Evolutionary conservation across 2,797 vertebrate species (phyloP).

Genomic region (Hydrocynus forskahlii): DNA sequence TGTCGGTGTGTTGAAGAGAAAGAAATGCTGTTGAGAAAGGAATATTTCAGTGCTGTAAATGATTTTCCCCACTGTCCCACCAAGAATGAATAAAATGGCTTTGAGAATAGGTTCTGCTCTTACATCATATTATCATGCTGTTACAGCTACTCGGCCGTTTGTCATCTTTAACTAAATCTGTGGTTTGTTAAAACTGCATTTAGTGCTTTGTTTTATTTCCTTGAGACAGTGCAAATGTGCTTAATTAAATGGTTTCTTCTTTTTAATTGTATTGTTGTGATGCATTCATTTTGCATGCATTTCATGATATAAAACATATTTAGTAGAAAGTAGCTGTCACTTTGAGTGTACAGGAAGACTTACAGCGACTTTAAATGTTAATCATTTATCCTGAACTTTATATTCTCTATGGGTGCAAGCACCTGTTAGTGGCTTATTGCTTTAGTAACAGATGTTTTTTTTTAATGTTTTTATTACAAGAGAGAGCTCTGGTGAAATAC

Average conservation of each 20-base stretch:
- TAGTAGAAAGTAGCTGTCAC: constrained; percentile 41
- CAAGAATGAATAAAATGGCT: background rate
- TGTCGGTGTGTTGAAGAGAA: background rate
- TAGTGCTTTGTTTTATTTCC: background rate
- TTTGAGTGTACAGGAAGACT: background rate
- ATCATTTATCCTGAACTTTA: constrained; percentile 32
- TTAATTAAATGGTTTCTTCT: background rate
- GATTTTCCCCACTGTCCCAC: background rate
- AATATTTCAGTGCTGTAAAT: background rate
- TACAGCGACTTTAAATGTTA: background rate
- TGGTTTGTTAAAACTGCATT: background rate
- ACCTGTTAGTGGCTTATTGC: constrained; percentile 52
- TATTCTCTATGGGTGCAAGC: constrained; percentile 27
- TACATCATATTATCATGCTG: background rate
- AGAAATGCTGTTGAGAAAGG: background rate
- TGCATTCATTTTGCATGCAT: background rate
- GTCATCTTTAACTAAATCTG: background rate
- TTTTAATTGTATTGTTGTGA: background rate
- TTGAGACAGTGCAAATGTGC: background rate
- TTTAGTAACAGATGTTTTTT: constrained; percentile 45
- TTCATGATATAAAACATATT: constrained; percentile 11
- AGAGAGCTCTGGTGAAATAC: background rate
- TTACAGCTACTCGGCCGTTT: background rate
- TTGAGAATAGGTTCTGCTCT: background rate
- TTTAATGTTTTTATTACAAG: too few species aligned